phyloP scores from a whole-genome alignment of 1,140 invertebrate genomes.

The Anastrepha ludens region DNA sequence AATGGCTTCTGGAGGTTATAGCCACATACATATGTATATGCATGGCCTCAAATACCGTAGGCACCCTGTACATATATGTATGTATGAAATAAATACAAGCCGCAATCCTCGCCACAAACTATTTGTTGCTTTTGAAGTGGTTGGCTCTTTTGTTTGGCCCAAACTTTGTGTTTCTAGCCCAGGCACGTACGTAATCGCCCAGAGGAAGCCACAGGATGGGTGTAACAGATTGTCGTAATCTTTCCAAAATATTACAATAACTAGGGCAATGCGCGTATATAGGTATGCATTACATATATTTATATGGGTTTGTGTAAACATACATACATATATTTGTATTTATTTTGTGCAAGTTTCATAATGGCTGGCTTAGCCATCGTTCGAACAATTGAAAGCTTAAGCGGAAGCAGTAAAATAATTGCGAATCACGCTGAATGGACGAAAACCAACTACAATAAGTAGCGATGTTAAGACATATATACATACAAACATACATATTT shows the following conservation, averaged over 20 bases:
- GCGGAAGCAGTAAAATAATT: background rate
- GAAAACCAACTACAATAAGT: no score
- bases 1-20: no score
- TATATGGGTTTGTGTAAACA: background rate
- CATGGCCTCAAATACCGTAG: no score
- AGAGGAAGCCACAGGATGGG: background rate
- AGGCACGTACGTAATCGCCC: conserved; percentile 2
- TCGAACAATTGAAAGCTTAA: background rate
- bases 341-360: background rate
- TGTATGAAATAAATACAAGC: no score
- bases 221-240: conserved; percentile 10
- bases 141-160: background rate
- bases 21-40: background rate
- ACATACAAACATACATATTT: no score
- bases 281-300: background rate
- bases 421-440: background rate
- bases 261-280: background rate
- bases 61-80: no score
- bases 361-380: background rate
- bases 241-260: conserved; percentile 12
- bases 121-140: background rate
- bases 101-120: background rate
- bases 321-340: background rate
- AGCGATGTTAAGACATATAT: no score
- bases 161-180: background rate